Evolutionary conservation across 2,888 invertebrate genomes (phyloP).

Genomic region (Metellina segmentata): DNA sequence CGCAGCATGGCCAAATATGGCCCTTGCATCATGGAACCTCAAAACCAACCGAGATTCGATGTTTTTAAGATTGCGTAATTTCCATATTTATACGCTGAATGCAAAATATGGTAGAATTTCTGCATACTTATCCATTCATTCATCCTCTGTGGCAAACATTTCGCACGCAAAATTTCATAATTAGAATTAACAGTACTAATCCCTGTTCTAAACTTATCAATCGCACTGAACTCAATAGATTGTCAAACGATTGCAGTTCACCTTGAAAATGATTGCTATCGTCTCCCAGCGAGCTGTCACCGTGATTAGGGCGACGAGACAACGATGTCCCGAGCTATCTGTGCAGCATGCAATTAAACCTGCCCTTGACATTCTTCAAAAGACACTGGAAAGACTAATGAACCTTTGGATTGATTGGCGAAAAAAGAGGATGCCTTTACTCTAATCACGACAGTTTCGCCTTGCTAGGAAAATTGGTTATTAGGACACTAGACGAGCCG

Average conservation of each 20-base stretch:
- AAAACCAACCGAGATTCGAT: too few species aligned
- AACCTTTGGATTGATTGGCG: constrained; percentile 52
- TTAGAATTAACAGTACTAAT: too few species aligned
- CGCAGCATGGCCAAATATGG: too few species aligned
- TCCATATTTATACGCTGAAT: too few species aligned
- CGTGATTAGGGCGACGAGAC: constrained; percentile 14
- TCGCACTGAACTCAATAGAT: background rate
- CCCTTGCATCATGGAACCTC: too few species aligned
- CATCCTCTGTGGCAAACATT: too few species aligned
- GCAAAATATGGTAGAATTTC: too few species aligned
- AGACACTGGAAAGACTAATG: constrained; percentile 63
- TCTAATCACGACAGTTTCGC: constrained; percentile 20
- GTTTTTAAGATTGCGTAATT: too few species aligned
- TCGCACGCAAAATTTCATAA: too few species aligned
- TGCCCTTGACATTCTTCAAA: constrained; percentile 64
- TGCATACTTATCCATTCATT: too few species aligned
- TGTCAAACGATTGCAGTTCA: constrained; percentile 18
- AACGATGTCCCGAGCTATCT: background rate
- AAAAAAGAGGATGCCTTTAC: constrained; percentile 16
- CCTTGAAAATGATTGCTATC: constrained; percentile 37
- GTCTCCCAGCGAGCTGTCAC: constrained; percentile 57
- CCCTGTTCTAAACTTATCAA: too few species aligned
- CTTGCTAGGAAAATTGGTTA: background rate
- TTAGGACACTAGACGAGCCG: background rate
- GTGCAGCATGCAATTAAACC: constrained; percentile 17